Base-by-base conservation (phyloP, 30 jellyfish, hydroid and myxozoan species). In the Aurelia coerulea region DNA sequence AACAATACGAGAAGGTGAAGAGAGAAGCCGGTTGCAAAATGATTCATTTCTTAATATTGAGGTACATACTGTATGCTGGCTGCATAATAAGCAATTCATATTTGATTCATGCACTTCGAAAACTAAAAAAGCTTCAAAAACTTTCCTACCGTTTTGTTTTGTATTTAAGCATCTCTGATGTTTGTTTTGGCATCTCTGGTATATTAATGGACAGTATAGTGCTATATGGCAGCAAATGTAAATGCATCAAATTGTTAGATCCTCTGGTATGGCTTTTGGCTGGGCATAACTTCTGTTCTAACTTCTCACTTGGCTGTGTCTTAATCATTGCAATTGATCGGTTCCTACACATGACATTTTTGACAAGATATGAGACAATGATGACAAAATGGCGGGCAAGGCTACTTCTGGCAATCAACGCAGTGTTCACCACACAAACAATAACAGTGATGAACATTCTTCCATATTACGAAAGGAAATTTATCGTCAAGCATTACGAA, bases 321-420 rank as follows among this genome's bases (percentile, higher is more conserved):
- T 39, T 84, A 51, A 84, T 73, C 49, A 62, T 84, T 2, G 77
- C 87, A 2, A 46, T 84, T 19, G 93, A 84, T 50, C 93, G 93
- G 15, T 84, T 52, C 34, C 14, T 84, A 7, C 93, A 84, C 93
- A 72, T 84, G 87, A 72, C 64, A 32, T 73, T 18, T 32, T 10
- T 65, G 41, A 15, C 59, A 23, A 17, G 69, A 29, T 84, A 84
- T 49, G 33, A 46, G 2, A 13, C 50, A 7, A 56, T 70, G 63
- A 84, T 84, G 93, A 84, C 87, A n/a, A 64, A 62, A 35, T 56
- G 34, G 29, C 71, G 87, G 10, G 93, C 93, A 12, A 32, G 14
- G 15, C 2, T 58, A 14, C 81, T 84, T 13, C 73, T 72, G 5
- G 10, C 37, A 13, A 10, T 72, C 69, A 84, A 84, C 54, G 76